A percentile compares a stretch with the other conserved stretches of the same genome.
These are phyloP conservation scores for Oscheius sp. DNA, from an alignment of 2,888 invertebrate species.

Conservation along the genomic window DNA sequence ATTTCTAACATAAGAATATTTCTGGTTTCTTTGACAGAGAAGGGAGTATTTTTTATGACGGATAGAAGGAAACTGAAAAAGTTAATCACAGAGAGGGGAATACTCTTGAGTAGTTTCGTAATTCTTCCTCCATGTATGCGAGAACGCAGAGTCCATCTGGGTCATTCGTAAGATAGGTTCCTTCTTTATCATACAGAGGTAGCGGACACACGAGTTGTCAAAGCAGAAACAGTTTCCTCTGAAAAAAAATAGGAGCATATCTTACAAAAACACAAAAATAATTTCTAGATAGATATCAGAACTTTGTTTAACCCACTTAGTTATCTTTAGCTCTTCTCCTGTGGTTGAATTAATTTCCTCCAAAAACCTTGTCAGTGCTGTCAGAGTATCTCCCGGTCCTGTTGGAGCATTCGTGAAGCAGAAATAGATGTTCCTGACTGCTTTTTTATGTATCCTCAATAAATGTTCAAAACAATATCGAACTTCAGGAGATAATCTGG, in stretches of 20 bases:
- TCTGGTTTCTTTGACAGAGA: too few relatives aligned
- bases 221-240: constrained; percentile 1
- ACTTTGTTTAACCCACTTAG: not conserved
- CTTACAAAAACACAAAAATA: too few relatives aligned
- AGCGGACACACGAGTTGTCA: constrained; percentile 14
- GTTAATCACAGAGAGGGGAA: too few relatives aligned
- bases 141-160: too few relatives aligned
- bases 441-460: constrained; percentile 44
- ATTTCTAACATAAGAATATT: too few relatives aligned
- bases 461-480: constrained; percentile 50
- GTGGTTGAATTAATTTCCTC: not conserved
- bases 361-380: not conserved
- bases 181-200: not conserved
- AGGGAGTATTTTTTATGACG: too few relatives aligned
- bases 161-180: not conserved
- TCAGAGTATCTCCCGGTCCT: not conserved
- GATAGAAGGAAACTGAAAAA: too few relatives aligned
- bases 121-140: too few relatives aligned
- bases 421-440: constrained; percentile 53
- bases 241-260: too few relatives aligned
- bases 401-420: constrained; percentile 50
- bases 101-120: too few relatives aligned
- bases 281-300: not conserved
- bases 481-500: constrained; percentile 36
- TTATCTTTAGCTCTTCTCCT: not conserved